phyloP scores from a whole-genome alignment of 2,888 invertebrate genomes.

The Bellardia pandia region DNA sequence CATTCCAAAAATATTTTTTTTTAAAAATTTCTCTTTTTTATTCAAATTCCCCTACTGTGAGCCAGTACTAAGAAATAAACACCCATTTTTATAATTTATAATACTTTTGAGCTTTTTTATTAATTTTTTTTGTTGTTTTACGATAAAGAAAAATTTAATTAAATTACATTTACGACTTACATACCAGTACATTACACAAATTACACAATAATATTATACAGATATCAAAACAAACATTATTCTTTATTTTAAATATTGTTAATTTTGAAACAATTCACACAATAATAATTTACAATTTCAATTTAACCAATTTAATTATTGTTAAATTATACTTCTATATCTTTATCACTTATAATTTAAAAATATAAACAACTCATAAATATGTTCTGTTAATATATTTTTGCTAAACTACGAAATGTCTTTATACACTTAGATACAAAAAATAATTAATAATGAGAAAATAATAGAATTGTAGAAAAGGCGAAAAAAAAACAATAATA shows the following conservation, averaged over 20 bases:
- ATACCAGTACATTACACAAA: constrained; percentile 52
- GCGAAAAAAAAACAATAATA: constrained; percentile 15
- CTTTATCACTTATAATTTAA: constrained; percentile 32
- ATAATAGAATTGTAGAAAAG: constrained; percentile 15
- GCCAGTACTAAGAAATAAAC: neutral
- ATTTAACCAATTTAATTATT: constrained; percentile 24
- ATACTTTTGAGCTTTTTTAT: constrained; percentile 69
- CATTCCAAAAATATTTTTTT: too few species aligned
- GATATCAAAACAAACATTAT: constrained; percentile 39
- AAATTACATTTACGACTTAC: constrained; percentile 61
- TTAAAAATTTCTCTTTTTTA: too few species aligned
- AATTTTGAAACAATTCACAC: constrained; percentile 59
- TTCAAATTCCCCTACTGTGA: too few species aligned
- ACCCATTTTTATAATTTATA: constrained; percentile 33
- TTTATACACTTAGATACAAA: constrained; percentile 15
- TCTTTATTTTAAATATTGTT: constrained; percentile 19
- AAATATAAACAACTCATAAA: constrained; percentile 34
- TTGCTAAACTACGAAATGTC: constrained; percentile 6
- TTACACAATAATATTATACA: constrained; percentile 68
- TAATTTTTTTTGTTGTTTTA: constrained; percentile 38
- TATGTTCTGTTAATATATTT: constrained; percentile 6
- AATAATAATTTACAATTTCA: constrained; percentile 60
- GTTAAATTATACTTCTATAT: constrained; percentile 28
- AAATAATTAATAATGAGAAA: constrained; percentile 22
- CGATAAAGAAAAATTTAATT: constrained; percentile 48